Evolutionary conservation across 2,113 vertebrate genomes (phyloP), one percentile per base, ranked within the genome.

Genomic region (Dicerorhinus sumatrensis): DNA sequence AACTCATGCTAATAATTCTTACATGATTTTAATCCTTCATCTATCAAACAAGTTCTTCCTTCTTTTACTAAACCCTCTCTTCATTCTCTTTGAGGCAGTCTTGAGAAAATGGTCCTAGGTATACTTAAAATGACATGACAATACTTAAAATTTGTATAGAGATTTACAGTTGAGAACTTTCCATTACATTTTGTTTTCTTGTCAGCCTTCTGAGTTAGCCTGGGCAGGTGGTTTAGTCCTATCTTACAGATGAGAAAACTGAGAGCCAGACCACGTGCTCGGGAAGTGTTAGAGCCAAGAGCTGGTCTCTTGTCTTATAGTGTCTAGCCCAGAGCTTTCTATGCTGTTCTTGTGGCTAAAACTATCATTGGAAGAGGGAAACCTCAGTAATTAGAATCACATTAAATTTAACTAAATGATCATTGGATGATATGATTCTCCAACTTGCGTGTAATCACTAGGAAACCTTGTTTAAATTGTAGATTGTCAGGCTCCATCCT

Each of bases 401-500:
- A 17, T 31, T 73, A 91, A 25, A 7, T 82, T 96, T 67, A 73
- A 81, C 80, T 90, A 89, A 97, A 46, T 58, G 9, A 87, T 63
- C 39, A 21, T 17, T 80, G 17, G 0, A 17, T 80, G n/a, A 83
- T 58, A 3, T 73, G 9, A 10, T 75, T 95, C 76, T 89, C 29
- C 11, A 83, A 42, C 5, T 33, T 92, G 11, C 62, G 12, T 90
- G 31, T 69, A 69, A 65, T 23, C 27, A 84, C 16, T 83, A 67
- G 14, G n/a, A 92, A 94, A 75, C 0, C n/a, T 7, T 94, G 4
- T 87, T 82, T 70, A 36, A 87, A 86, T 56, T 82, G 46, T 27
- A 89, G 67, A 69, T 56, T 75, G 4, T 60, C 9, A 27, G 36
- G 31, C 5, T 63, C 3, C 12, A 84, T 65, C 6, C 31, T 90